Conservation (phyloP, 2,797 vertebrate genomes). For the Phaenicophaeus curvirostris region DNA sequence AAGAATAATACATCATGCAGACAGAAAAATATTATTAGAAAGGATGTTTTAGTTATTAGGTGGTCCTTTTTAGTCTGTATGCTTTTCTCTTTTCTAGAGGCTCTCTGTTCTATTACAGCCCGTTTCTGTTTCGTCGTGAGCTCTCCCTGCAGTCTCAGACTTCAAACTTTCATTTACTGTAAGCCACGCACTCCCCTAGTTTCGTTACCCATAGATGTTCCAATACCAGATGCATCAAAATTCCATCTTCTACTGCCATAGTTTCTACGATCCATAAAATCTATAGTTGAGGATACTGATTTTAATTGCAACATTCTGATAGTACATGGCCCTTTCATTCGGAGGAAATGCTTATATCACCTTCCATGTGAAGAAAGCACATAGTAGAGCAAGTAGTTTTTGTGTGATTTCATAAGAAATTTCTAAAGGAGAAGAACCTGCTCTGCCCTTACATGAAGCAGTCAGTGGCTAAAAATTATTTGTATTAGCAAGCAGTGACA, state of each 20-base stretch:
- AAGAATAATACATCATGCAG: neutral
- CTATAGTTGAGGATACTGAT: neutral
- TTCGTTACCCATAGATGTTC: neutral
- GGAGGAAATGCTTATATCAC: neutral
- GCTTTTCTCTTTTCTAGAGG: neutral
- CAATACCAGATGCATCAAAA: neutral
- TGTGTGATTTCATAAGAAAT: neutral
- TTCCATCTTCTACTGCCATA: neutral
- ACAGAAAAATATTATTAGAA: neutral
- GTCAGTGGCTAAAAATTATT: neutral
- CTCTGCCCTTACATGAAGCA: neutral
- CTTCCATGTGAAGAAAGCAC: neutral
- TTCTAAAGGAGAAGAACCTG: neutral
- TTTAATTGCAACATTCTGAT: slow-evolving; percentile 20
- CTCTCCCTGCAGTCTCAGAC: neutral
- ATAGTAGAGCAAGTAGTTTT: neutral
- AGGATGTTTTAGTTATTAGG: neutral
- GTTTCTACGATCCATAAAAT: neutral
- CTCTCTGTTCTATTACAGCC: neutral
- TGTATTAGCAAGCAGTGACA: neutral
- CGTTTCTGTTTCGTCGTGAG: neutral
- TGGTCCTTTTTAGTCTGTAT: neutral
- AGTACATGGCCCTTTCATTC: neutral
- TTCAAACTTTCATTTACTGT: neutral
- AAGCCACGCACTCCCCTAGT: neutral